Base-by-base conservation (phyloP, 53 echinoderm and acorn worm genomes). In the Pentamera pediparva region DNA sequence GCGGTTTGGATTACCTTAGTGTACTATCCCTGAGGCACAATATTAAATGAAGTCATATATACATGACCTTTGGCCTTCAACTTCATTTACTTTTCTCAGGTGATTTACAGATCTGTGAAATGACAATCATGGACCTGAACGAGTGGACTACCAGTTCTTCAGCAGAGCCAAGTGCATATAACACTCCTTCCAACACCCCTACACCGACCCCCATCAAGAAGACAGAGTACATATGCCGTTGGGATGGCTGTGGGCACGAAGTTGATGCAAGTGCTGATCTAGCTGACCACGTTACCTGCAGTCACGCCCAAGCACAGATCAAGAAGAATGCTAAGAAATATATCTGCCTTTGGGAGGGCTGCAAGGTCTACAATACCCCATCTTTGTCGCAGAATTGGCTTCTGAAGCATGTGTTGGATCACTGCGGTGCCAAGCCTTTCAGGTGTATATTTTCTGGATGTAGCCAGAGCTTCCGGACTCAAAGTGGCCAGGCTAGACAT, bases 351-450 rank as follows among this genome's bases (percentile, higher is more conserved):
- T 93, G 90, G 90, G 96, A 96, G 4, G 88, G 91, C 70, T 96
- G 96, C 48, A 96, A 90, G 41, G 91, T 91, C 18, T 91, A 88
- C 75, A 96, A 96, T 38, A 91, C 82, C 0, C 96, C 96, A 2
- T 96, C 96, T 6, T 85, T 80, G 36, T 91, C 91, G 6, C 78
- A 80, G 1, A 88, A 83, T 37, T 96, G 96, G 96, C 75, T 96
- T 26, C 76, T 86, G 33, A 87, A 91, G 43, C 96, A 91, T 36
- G 80, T 95, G 31, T 32, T 96, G 35, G 75, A 70, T n/a, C 96
- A 96, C 83, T 91, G 91, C 24, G 96, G 96, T 3, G 96, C 85
- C 36, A 85, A 86, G 45, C 96, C 91, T 10, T 96, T 96, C 78
- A 58, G 90, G 36, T 96, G 96, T 32, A 61, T 96, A 31, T 79